Evolutionary conservation across 1,140 invertebrate species (phyloP).

Genomic region (Drosophila subpulchrella): DNA sequence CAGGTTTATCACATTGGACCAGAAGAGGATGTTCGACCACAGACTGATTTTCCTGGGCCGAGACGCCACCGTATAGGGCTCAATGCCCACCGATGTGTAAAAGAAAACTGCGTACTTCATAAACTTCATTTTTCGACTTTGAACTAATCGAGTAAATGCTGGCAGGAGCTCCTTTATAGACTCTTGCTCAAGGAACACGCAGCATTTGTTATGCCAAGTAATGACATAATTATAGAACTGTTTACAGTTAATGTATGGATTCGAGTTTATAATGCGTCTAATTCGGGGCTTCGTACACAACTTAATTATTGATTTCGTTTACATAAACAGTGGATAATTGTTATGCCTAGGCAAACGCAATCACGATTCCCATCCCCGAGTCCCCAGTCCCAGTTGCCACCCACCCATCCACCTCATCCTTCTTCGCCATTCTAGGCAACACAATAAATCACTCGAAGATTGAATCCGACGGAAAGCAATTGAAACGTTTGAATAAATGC

Average conservation of each 20-base stretch:
- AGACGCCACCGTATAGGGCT: constrained; percentile 41
- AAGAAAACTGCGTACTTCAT: constrained; percentile 69
- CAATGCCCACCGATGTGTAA: constrained; percentile 57
- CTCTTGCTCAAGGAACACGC: not conserved
- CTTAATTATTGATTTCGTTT: constrained; percentile 68
- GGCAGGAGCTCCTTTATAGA: constrained; percentile 5
- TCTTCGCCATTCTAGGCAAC: constrained; percentile 7
- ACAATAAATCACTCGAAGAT: constrained; percentile 76
- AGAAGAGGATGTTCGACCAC: constrained; percentile 45
- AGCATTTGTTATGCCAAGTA: constrained; percentile 41
- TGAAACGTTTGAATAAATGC: constrained; percentile 77
- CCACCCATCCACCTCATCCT: not conserved
- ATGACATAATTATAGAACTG: constrained; percentile 61
- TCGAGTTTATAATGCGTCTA: constrained; percentile 32
- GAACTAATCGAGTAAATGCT: constrained; percentile 6
- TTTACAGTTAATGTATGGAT: constrained; percentile 25
- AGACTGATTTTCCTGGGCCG: not conserved
- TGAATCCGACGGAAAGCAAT: constrained; percentile 72
- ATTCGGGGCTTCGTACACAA: constrained; percentile 43
- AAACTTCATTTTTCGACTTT: constrained; percentile 47
- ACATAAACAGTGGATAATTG: constrained; percentile 38
- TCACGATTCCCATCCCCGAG: constrained; percentile 30
- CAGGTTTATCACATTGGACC: constrained; percentile 59
- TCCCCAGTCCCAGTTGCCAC: not conserved
- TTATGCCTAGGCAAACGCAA: constrained; percentile 58